A percentile compares a stretch with the other conserved stretches of the same genome.
These are phyloP conservation scores for Andrena praecox DNA, from an alignment of 2,888 invertebrate species.

Conservation along the genomic window DNA sequence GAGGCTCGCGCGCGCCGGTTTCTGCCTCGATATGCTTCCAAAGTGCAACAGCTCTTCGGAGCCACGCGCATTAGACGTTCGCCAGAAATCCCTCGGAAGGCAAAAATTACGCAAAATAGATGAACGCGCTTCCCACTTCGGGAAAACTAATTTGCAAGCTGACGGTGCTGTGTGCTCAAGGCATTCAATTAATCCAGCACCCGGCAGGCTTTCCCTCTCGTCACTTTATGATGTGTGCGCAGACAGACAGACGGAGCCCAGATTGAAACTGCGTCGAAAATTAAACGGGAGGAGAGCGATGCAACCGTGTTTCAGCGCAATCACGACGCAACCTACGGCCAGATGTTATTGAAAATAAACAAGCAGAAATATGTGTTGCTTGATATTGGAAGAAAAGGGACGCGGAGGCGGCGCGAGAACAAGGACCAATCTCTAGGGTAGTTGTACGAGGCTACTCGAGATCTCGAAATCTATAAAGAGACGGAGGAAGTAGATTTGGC, in stretches of 20 bases:
- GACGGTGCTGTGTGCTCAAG: too few species aligned
- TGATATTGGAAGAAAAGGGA: slow-evolving; percentile 28
- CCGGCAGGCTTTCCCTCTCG: too few species aligned
- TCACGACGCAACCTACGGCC: neutral
- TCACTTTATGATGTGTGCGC: too few species aligned
- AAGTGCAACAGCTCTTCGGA: slow-evolving; percentile 63
- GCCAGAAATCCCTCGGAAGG: neutral
- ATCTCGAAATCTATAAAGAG: slow-evolving; percentile 63
- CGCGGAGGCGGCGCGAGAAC: slow-evolving; percentile 23
- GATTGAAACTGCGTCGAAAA: too few species aligned
- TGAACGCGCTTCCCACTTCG: too few species aligned
- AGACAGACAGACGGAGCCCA: too few species aligned
- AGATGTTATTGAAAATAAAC: slow-evolving; percentile 14
- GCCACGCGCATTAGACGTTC: neutral
- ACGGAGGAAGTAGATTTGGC: slow-evolving; percentile 65
- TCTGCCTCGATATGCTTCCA: slow-evolving; percentile 39
- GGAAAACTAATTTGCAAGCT: too few species aligned
- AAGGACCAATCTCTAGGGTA: slow-evolving; percentile 49
- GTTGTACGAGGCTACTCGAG: slow-evolving; percentile 56
- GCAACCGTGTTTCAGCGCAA: neutral
- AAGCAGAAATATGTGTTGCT: slow-evolving; percentile 45
- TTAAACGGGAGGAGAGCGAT: neutral
- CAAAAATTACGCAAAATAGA: too few species aligned
- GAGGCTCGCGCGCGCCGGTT: slow-evolving; percentile 35
- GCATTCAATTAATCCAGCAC: too few species aligned